Base-by-base conservation (phyloP, 2,888 invertebrate genomes). In the Hylaea fasciaria region DNA sequence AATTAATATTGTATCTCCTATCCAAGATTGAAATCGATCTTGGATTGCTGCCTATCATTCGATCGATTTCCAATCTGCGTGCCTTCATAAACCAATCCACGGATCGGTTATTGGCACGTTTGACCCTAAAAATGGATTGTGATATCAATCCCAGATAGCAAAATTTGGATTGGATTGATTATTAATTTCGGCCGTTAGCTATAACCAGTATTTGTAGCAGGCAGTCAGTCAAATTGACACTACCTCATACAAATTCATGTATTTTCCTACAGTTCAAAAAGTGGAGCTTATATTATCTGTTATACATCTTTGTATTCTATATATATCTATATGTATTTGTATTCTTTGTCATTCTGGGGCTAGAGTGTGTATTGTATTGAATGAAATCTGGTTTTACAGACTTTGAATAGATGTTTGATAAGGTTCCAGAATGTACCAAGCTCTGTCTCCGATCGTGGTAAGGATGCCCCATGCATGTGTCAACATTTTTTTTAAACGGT, bases 311-410 rank as follows among this genome's bases (percentile, higher is more conserved):
- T 2, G 35, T 8, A 5, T 8, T 5, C 16, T 32, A 0, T 7
- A 0, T 29, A 37, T 50, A 22, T 40, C 13, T 28, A 28, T 28
- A 22, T 22, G 12, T 11, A 28, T 11, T 9, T 41, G 8, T 40
- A 39, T 39, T 11, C 12, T 32, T 43, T 44, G 56, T 45, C 10
- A 16, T 57, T 46, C 37, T 58, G 58, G 4, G 17, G 4, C 29
- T 32, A 4, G n/a, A 29, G 46, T 22, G 46, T 43, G 14, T 16
- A 10, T 44, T 14, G 45, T 14, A 28, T 13, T 41, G 44, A 43
- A 37, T 52, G 58, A 11, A 49, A 54, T 59, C 59, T 59, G 59
- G 59, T 59, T 59, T 44, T 59, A 59, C 59, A 54, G 59, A 49
- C 12, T 43, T 16, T 13, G n/a, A 41, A 41, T 22, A 37, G 41